These are phyloP conservation scores for Cyclophora punctaria DNA, from an alignment of 2,888 invertebrate species.

Conservation along the genomic window DNA sequence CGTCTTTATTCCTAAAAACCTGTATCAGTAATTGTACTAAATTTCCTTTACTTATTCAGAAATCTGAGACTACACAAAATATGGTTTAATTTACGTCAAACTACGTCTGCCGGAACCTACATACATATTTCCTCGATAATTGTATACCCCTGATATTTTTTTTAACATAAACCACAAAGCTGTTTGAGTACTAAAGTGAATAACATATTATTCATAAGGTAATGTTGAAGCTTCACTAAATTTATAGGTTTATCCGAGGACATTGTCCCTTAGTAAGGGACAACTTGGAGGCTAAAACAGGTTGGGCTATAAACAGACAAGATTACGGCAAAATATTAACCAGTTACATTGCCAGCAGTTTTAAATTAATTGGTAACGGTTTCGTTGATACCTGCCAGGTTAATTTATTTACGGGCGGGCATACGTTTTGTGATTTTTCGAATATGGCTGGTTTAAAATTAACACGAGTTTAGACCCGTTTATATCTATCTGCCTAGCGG, in stretches of 20 bases:
- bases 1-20: too few relatives aligned
- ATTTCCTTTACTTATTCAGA: too few relatives aligned
- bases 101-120: too few relatives aligned
- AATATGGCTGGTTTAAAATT: neutral
- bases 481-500: neutral
- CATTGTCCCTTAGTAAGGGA: constrained; percentile 11
- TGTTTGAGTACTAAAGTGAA: neutral
- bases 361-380: neutral
- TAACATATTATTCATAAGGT: constrained; percentile 7
- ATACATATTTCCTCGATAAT: too few relatives aligned
- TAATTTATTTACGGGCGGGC: neutral
- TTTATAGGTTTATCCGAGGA: constrained; percentile 5
- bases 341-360: neutral
- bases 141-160: neutral
- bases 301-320: constrained; percentile 2
- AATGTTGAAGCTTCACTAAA: constrained; percentile 8
- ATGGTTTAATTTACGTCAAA: too few relatives aligned
- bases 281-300: neutral
- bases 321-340: neutral
- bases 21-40: too few relatives aligned
- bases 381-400: neutral
- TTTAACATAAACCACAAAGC: constrained; percentile 1
- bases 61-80: too few relatives aligned
- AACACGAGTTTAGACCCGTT: neutral
- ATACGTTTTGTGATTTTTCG: neutral